phyloP scores from a whole-genome alignment of 92 coral and sea anemone genomes.

The Porites evermanni region DNA sequence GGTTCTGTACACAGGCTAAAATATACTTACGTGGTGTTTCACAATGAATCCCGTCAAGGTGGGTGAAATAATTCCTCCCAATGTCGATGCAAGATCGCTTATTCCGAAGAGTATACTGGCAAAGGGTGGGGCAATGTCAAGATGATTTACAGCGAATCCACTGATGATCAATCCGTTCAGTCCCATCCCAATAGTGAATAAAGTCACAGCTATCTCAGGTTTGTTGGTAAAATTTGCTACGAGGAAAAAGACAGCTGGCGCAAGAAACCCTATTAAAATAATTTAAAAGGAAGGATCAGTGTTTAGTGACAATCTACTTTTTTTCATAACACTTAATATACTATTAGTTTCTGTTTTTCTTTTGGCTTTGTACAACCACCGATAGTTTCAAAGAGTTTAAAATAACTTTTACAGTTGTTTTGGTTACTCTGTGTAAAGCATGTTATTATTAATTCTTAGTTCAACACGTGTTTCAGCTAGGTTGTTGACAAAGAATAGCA shows the following conservation, averaged over 20 bases:
- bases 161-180: constrained; percentile 41
- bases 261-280: constrained; percentile 34
- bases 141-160: constrained; percentile 50
- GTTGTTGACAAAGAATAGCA: no score
- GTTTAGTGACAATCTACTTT: no score
- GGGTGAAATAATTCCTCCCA: constrained; percentile 57
- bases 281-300: no score
- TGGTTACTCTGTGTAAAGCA: no score
- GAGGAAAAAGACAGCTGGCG: constrained; percentile 27
- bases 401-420: no score
- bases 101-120: constrained; percentile 55
- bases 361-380: no score
- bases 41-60: constrained; percentile 51
- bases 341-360: no score
- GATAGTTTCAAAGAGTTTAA: no score
- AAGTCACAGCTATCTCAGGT: constrained; percentile 7
- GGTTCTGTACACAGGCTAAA: neutral
- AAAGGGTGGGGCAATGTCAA: constrained; percentile 59
- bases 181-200: constrained; percentile 44
- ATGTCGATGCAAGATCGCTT: constrained; percentile 28
- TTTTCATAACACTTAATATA: no score
- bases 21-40: constrained; percentile 40
- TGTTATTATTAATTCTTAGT: no score
- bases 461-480: no score
- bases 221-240: constrained; percentile 26